Evolutionary conservation across 2,888 invertebrate genomes (phyloP), one percentile per base, ranked within the genome.

Genomic region (Mimas tiliae): DNA sequence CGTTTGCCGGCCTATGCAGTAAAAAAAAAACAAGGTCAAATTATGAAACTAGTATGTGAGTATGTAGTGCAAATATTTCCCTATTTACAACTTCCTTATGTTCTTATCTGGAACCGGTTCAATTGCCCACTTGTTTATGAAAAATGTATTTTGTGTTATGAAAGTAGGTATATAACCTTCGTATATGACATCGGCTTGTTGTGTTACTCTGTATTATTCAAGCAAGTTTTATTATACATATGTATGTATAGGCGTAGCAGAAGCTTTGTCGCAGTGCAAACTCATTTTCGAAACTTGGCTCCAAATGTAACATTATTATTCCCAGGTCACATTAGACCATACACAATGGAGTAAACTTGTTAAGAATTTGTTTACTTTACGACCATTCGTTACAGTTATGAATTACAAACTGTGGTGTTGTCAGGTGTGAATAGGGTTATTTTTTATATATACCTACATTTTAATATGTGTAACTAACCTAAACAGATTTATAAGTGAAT

Each of bases 271-370:
- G 6, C 58, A 42, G 58, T 42, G 12, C 19, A 42, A 55, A 38
- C 16, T 19, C 58, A 58, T 42, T 42, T 42, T 1, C 42, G 19
- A 4, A 58, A 58, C 58, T 58, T 19, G 11, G 19, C 42, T 58
- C 38, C 58, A 42, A 58, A 58, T 19, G 58, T 58, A 38, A 42
- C 42, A 38, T 58, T 58, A 58, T 42, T 58, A 58, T 38, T 58
- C 58, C 42, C 58, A 58, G 19, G 38, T 38, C 38, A 42, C 58
- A 58, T 58, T 58, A 58, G 9, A 12, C 38, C 19, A 21, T 58
- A 19, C 38, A 21, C 58, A 42, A 58, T 38, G 19, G 11, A 42
- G 38, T 19, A 12, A 58, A 58, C 55, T 16, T 38, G n/a, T 58
- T 2, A 58, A 38, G 19, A 58, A 58, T 42, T 4, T 58, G 38